A percentile compares a stretch with the other conserved stretches of the same genome.
phyloP scores from a whole-genome alignment of 1,140 invertebrate genomes.

The Sinella curviseta region DNA sequence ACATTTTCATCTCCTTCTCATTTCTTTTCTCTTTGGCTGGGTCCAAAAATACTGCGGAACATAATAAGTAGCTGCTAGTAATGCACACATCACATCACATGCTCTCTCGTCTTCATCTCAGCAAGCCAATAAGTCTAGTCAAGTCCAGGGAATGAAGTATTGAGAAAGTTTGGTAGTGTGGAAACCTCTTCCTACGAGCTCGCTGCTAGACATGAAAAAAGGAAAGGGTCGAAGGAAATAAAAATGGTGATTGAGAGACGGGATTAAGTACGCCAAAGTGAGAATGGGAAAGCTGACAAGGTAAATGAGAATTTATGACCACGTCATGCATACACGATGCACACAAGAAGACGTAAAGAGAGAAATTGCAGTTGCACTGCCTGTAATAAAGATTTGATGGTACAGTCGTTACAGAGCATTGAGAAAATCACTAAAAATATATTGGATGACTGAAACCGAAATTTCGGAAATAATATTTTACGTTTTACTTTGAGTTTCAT shows the following conservation, averaged over 20 bases:
- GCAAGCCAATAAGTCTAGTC: too few species aligned
- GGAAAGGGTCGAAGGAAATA: background rate
- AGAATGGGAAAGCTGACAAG: slow-evolving; percentile 19
- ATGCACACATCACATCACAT: too few species aligned
- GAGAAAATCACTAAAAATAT: too few species aligned
- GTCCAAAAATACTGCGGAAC: background rate
- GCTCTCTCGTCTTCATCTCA: too few species aligned
- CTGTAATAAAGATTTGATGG: too few species aligned
- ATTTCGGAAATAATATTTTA: too few species aligned
- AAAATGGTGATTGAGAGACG: slow-evolving; percentile 4
- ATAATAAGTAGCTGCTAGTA: too few species aligned
- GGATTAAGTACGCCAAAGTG: slow-evolving; percentile 6
- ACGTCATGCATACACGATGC: background rate
- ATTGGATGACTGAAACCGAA: too few species aligned
- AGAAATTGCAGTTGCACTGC: background rate
- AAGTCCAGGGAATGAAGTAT: background rate
- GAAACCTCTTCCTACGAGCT: too few species aligned
- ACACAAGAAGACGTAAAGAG: background rate
- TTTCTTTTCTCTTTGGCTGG: background rate
- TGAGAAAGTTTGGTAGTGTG: background rate
- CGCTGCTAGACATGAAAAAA: background rate
- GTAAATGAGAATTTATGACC: slow-evolving; percentile 21
- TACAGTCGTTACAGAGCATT: too few species aligned
- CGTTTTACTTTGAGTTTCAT: too few species aligned
- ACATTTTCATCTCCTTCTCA: background rate